These are phyloP conservation scores for Gopherus flavomarginatus DNA, from an alignment of 2,113 vertebrate species.

Conservation along the genomic window DNA sequence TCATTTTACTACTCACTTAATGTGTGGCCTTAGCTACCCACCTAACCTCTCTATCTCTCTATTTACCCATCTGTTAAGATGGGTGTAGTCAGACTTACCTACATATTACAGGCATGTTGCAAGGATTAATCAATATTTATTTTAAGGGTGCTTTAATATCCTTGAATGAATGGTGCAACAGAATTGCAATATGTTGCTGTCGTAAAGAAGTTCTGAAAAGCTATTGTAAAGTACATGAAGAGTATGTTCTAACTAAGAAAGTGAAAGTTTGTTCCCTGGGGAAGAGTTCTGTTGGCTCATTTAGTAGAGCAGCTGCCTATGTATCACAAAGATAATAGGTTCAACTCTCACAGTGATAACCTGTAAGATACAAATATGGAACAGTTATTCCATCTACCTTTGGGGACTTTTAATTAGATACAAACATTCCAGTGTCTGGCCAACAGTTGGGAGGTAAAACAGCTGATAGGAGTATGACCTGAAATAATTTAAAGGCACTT, in stretches of 20 bases:
- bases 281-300: background rate
- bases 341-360: background rate
- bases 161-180: background rate
- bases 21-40: background rate
- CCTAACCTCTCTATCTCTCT: background rate
- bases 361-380: background rate
- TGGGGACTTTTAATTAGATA: background rate
- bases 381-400: background rate
- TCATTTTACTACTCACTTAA: background rate
- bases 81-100: background rate
- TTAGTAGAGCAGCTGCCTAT: background rate
- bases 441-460: background rate
- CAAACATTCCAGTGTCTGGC: background rate
- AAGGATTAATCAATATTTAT: background rate
- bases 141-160: background rate
- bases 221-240: background rate
- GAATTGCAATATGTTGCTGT: background rate
- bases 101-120: background rate
- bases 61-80: background rate
- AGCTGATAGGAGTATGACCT: fast-evolving
- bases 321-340: background rate
- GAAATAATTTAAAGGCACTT: background rate
- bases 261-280: background rate
- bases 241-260: background rate
- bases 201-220: background rate